Evolutionary conservation across 1,140 invertebrate species (phyloP).

Genomic region (Parasteatoda tepidariorum): DNA sequence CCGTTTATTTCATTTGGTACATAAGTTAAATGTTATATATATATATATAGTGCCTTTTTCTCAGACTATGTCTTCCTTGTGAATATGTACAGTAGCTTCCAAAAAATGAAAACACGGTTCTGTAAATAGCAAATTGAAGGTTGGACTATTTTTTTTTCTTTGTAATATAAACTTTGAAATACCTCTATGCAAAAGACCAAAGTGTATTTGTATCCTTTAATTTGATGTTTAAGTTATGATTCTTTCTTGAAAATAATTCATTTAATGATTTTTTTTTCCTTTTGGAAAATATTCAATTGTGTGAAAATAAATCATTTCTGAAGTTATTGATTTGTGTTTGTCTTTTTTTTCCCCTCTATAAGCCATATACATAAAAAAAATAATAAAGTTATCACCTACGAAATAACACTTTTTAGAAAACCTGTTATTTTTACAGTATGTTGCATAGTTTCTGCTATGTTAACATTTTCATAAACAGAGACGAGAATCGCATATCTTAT

Average conservation of each 20-base stretch:
- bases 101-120: slow-evolving; percentile 17
- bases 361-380: too few species aligned
- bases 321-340: too few species aligned
- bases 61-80: slow-evolving; percentile 42
- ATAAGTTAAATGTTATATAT: background rate
- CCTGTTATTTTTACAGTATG: too few species aligned
- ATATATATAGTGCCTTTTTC: slow-evolving; percentile 46
- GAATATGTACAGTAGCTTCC: background rate
- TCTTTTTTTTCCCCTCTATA: too few species aligned
- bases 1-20: background rate
- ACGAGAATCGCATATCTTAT: too few species aligned
- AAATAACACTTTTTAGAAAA: too few species aligned
- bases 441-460: too few species aligned
- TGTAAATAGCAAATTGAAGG: slow-evolving; percentile 52
- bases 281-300: slow-evolving; percentile 37
- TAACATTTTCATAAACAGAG: too few species aligned
- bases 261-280: slow-evolving; percentile 37
- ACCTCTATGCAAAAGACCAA: slow-evolving; percentile 55
- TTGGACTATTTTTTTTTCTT: slow-evolving; percentile 45
- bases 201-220: slow-evolving; percentile 58
- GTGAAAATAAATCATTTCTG: slow-evolving; percentile 59
- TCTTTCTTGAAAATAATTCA: slow-evolving; percentile 30
- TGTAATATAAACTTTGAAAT: slow-evolving; percentile 56
- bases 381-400: too few species aligned
- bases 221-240: slow-evolving; percentile 59